A percentile compares a stretch with the other conserved stretches of the same genome.
Evolutionary conservation across 2,113 vertebrate species (phyloP).

Genomic region (Paedocypris sp.): DNA sequence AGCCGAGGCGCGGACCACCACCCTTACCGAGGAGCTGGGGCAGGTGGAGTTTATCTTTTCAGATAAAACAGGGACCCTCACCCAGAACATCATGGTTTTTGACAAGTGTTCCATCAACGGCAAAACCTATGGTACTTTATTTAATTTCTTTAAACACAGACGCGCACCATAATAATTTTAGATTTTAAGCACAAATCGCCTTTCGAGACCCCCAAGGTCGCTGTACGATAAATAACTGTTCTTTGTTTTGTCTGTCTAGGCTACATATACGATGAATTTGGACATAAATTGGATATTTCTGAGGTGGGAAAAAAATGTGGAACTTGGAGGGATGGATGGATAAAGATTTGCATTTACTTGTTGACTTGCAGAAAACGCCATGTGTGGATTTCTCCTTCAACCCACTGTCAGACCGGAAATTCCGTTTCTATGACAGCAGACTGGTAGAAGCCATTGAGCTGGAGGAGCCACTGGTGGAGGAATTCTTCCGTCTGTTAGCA

Average conservation of each 20-base stretch:
- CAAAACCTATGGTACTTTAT: constrained; percentile 46
- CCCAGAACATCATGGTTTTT: constrained; percentile 64
- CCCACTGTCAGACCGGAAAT: constrained; percentile 46
- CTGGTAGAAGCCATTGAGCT: constrained; percentile 56
- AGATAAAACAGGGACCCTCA: constrained; percentile 63
- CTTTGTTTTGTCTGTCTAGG: constrained; percentile 50
- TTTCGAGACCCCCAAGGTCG: too few species aligned
- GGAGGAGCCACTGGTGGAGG: constrained; percentile 54
- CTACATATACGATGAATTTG: constrained; percentile 58
- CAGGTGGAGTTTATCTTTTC: constrained; percentile 63
- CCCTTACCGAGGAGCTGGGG: constrained; percentile 59
- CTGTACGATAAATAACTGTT: too few species aligned
- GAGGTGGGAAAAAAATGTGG: constrained; percentile 46
- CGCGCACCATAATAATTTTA: background rate
- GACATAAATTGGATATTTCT: constrained; percentile 59
- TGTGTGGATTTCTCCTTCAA: constrained; percentile 56
- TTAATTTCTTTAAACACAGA: background rate
- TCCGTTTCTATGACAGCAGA: constrained; percentile 56
- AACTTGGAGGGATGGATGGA: background rate
- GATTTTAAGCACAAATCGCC: too few species aligned
- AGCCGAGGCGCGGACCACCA: constrained; percentile 57
- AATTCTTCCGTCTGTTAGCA: constrained; percentile 63
- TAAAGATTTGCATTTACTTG: background rate
- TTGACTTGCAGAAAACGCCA: constrained; percentile 51
- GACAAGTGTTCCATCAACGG: constrained; percentile 62